Base-by-base conservation (phyloP, 1,140 invertebrate species). In the Kradibia gibbosae region DNA sequence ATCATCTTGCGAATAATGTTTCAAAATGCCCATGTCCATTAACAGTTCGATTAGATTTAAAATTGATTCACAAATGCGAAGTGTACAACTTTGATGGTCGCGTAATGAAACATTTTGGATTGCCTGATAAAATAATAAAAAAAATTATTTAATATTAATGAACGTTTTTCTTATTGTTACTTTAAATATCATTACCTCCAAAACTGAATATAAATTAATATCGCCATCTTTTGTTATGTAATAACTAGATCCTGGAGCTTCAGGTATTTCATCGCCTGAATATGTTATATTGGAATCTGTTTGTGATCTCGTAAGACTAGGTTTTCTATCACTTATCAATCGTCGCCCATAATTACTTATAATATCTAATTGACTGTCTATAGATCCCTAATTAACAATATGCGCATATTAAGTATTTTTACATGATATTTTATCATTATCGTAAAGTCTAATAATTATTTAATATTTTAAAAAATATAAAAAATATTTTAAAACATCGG, bases 201-300 rank as follows among this genome's bases (percentile, higher is more conserved):
- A 90, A 3, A 99, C 94, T 13, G 99, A 95, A 90, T 95, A 94
- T 83, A 97, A 94, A 90, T 99, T 96, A 60, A 99, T 95, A 87
- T 98, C 95, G 0, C 99, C 99, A 86, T 99, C 97, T 86, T 95
- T 95, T 42, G 98, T 98, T 42, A 99, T 99, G 85, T 99, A 99
- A 88, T 95, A 94, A 22, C 95, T 91, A 0, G 98, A 97, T 0
- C 98, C 99, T 0, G 97, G 94, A 1, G 97, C 97, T 92, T 98
- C 96, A 4, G 94, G 94, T 75, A 94, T 90, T 84, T 97, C 96
- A 84, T 96, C 95, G 1, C 94, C 93, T 10, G 93, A 92, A 87
- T 99, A 99, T 55, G 95, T 95, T 62, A 99, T 99, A 85, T 98
- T 97, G 0, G 97, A 98, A 88, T 99, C 98, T 0, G 98, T 99